phyloP scores from a whole-genome alignment of 2,797 vertebrate species.

The Cryptoblepharus egeriae region DNA sequence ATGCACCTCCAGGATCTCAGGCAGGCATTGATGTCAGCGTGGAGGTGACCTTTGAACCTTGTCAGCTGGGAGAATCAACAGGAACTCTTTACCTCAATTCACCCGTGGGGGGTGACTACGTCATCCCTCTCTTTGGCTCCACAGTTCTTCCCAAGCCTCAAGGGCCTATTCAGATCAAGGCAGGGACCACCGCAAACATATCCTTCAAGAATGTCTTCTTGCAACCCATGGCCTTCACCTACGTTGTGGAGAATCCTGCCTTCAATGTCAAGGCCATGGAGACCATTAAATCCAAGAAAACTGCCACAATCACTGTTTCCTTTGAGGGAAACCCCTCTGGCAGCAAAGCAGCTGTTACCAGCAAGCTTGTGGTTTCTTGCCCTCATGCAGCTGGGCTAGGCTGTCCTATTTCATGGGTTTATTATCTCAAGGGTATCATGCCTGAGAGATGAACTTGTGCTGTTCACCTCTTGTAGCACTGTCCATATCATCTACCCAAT shows the following conservation, averaged over 20 bases:
- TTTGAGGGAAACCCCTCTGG: slow-evolving; percentile 72
- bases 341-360: slow-evolving; percentile 69
- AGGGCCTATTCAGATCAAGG: slow-evolving; percentile 81
- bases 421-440: slow-evolving; percentile 82
- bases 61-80: slow-evolving; percentile 82
- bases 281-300: slow-evolving; percentile 79
- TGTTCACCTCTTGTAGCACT: background rate
- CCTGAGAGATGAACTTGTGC: slow-evolving; percentile 49
- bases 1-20: slow-evolving; percentile 68
- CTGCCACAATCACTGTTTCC: slow-evolving; percentile 73
- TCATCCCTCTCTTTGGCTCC: slow-evolving; percentile 82
- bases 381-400: slow-evolving; percentile 65
- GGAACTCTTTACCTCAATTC: slow-evolving; percentile 80
- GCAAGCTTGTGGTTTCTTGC: slow-evolving; percentile 81
- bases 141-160: slow-evolving; percentile 84
- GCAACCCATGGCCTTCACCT: slow-evolving; percentile 78
- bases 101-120: slow-evolving; percentile 76
- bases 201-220: slow-evolving; percentile 90
- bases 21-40: slow-evolving; percentile 79
- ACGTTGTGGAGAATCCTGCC: slow-evolving; percentile 80
- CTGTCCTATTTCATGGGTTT: slow-evolving; percentile 80
- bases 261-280: slow-evolving; percentile 78
- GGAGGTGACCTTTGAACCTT: slow-evolving; percentile 87
- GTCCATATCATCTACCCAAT: background rate
- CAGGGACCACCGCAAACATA: slow-evolving; percentile 76